Percentiles rank a stretch among this genome's conserved stretches.
These are phyloP conservation scores for Drosophila gunungcola DNA, from an alignment of 1,140 invertebrate genomes.

Conservation along the genomic window DNA sequence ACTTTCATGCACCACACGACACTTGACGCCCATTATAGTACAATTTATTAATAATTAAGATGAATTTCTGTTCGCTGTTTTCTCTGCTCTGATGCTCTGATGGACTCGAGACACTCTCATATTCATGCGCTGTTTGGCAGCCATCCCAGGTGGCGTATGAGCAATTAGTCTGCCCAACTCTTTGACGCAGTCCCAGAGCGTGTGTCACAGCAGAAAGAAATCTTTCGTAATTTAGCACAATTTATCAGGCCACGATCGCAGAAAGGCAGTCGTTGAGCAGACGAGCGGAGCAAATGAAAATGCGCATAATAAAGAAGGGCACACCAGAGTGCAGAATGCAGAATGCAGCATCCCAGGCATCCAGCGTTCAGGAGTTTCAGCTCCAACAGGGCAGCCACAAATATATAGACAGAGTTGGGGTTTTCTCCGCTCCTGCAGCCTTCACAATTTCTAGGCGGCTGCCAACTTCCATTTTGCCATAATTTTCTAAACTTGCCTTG, in stretches of 20 bases:
- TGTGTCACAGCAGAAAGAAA: slow-evolving; percentile 30
- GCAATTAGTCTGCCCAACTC: slow-evolving; percentile 33
- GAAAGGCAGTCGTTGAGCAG: neutral
- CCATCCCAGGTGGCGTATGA: slow-evolving; percentile 39
- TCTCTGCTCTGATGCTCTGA: slow-evolving; percentile 33
- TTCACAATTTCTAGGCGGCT: slow-evolving; percentile 25
- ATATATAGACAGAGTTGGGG: slow-evolving; percentile 26
- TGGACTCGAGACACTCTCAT: slow-evolving; percentile 22
- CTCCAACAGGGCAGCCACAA: slow-evolving; percentile 31
- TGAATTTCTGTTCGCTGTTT: slow-evolving; percentile 42
- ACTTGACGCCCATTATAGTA: slow-evolving; percentile 47
- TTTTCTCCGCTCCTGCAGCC: slow-evolving; percentile 25
- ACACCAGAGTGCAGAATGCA: neutral
- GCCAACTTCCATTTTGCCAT: slow-evolving; percentile 65
- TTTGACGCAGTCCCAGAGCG: slow-evolving; percentile 5
- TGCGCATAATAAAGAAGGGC: slow-evolving; percentile 31
- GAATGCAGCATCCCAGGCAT: neutral
- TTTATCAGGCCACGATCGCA: slow-evolving; percentile 35
- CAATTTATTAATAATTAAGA: slow-evolving; percentile 62
- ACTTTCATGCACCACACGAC: slow-evolving; percentile 37
- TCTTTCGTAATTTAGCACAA: slow-evolving; percentile 40
- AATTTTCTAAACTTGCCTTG: slow-evolving; percentile 72
- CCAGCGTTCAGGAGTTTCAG: slow-evolving; percentile 13
- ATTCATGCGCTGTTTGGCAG: slow-evolving; percentile 56
- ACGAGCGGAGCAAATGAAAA: slow-evolving; percentile 21